Base-by-base conservation (phyloP, 2,113 vertebrate genomes). In the Entelurus aequoreus region DNA sequence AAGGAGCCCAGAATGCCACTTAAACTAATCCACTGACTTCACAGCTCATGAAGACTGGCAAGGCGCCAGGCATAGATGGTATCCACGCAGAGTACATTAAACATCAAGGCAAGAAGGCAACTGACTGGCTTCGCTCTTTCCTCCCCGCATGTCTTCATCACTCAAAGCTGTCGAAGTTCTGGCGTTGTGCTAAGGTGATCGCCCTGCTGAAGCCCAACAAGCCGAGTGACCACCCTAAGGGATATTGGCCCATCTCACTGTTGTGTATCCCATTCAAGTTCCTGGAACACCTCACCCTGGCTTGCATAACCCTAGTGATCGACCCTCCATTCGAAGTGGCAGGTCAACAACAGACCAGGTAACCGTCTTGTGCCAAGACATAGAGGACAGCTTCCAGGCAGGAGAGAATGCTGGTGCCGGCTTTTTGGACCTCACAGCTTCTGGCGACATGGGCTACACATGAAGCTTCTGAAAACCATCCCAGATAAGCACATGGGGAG, bases 391-490 rank as follows among this genome's bases (percentile, higher is more conserved):
- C 21, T 54, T 35, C 12, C 10, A 37, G 11, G 53, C 2, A 5
- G 11, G 28, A 4, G 28, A 54, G 1, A 37, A 37, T 2, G 53
- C 53, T 54, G 35, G 53, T 35, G 53, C 4, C 12, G 19, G 36
- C 11, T 54, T 54, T 35, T 28, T 54, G 19, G 6, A 54, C 53
- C 53, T 35, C 21, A 37, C 53, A 54, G 53, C 53, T 36, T 54
- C 21, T 54, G 53, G 35, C 53, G 12, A 13, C 7, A 13, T 35
- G 35, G 28, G 5, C 13, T 54, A 13, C 35, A 37, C 19, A 6
- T 37, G 28, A 54, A 54, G 11, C 53, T 54, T 4, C 28, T 14
- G 53, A 6, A 15, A 28, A 28, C 21, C 21, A 28, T 28, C 21
- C 21, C 10, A 56, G 48, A n/a, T 14, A 49, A 49, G 48, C 40